Conservation (phyloP, 2,797 vertebrate genomes). For the Microctenopoma stevenorrisi region DNA sequence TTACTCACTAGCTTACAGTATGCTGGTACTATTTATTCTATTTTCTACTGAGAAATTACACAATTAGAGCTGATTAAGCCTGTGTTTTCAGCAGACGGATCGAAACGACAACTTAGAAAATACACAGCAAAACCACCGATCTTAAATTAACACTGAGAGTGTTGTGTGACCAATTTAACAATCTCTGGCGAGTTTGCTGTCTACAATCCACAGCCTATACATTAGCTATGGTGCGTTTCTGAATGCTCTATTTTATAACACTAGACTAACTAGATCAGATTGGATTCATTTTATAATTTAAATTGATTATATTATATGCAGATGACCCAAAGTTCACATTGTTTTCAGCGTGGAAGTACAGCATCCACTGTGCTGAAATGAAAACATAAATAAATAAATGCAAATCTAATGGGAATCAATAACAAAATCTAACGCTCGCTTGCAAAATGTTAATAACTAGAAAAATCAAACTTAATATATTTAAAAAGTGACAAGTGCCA, state of each 20-base stretch:
- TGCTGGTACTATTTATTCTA: conserved; percentile 2
- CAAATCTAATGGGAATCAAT: background rate
- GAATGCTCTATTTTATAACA: background rate
- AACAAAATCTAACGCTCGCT: background rate
- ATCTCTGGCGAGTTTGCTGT: too few species aligned
- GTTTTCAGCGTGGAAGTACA: background rate
- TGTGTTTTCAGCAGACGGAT: background rate
- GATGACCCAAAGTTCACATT: background rate
- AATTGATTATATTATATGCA: background rate
- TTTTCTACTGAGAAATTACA: conserved; percentile 14
- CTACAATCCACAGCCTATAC: background rate
- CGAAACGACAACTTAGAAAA: background rate
- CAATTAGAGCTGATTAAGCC: conserved; percentile 5
- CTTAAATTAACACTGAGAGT: too few species aligned
- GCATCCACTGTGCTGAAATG: background rate
- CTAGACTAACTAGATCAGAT: background rate
- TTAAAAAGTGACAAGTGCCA: background rate
- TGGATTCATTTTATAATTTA: background rate
- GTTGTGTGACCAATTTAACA: too few species aligned
- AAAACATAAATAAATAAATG: background rate
- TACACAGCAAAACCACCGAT: too few species aligned
- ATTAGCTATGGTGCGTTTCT: background rate
- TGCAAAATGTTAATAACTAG: background rate
- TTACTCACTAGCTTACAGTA: conserved; percentile 32
- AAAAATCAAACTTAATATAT: background rate